Conservation (phyloP, 1,140 invertebrate species). For the Spodoptera litura region DNA sequence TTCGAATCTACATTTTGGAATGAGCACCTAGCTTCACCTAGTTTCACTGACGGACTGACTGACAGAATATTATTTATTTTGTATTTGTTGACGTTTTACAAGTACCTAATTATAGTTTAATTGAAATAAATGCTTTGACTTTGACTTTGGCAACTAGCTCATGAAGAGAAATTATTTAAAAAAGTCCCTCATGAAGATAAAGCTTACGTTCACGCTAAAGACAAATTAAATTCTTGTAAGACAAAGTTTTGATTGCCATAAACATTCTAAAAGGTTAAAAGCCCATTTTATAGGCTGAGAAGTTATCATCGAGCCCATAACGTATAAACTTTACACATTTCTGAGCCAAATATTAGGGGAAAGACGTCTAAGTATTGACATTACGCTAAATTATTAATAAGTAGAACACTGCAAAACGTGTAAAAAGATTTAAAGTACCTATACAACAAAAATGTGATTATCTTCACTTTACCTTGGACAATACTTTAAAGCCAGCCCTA, state of each 20-base stretch:
- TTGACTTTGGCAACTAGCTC: too few relatives aligned
- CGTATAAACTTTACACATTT: conserved; percentile 40
- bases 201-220: background rate
- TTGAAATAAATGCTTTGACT: too few relatives aligned
- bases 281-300: conserved; percentile 37
- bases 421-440: background rate
- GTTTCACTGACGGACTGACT: too few relatives aligned
- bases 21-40: too few relatives aligned
- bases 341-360: conserved; percentile 10
- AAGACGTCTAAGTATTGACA: background rate
- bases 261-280: conserved; percentile 26
- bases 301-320: conserved; percentile 26
- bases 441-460: too few relatives aligned
- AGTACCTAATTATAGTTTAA: too few relatives aligned
- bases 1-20: too few relatives aligned
- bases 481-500: too few relatives aligned
- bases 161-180: background rate
- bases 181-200: background rate
- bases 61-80: too few relatives aligned
- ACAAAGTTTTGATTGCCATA: conserved; percentile 34
- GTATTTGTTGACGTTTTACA: too few relatives aligned
- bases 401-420: background rate
- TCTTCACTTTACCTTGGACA: too few relatives aligned
- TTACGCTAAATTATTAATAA: background rate
- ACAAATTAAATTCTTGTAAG: conserved; percentile 28